Conservation (phyloP, 2,888 invertebrate genomes). For the Heliconius aoede region DNA sequence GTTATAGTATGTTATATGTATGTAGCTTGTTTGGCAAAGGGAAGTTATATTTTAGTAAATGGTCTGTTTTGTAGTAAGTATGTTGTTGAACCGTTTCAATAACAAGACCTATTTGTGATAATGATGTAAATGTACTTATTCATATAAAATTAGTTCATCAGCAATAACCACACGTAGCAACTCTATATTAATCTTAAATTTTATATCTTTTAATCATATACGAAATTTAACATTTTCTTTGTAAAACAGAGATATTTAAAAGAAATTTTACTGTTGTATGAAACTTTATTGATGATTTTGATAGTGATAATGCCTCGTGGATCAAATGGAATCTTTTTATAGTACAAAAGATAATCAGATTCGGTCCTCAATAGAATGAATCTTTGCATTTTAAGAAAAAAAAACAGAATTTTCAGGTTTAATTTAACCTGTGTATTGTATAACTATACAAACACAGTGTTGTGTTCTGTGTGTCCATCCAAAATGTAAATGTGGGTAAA, state of each 20-base stretch:
- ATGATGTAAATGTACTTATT: background rate
- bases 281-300: background rate
- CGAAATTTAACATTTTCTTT: too few species aligned
- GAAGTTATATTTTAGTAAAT: background rate
- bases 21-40: background rate
- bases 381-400: too few species aligned
- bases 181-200: background rate
- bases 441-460: too few species aligned
- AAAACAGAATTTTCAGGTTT: too few species aligned
- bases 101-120: background rate
- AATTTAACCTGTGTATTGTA: too few species aligned
- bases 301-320: background rate
- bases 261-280: background rate
- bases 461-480: too few species aligned
- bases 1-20: too few species aligned
- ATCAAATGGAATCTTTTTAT: too few species aligned
- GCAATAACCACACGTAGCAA: background rate
- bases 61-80: background rate
- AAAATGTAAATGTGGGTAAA: too few species aligned
- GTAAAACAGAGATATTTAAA: background rate
- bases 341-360: too few species aligned
- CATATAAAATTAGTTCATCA: background rate
- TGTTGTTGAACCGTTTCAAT: background rate
- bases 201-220: too few species aligned
- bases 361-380: too few species aligned